Evolutionary conservation across 2,888 invertebrate species (phyloP), one percentile per base, ranked within the genome.

Genomic region (Trichogramma evanescens): DNA sequence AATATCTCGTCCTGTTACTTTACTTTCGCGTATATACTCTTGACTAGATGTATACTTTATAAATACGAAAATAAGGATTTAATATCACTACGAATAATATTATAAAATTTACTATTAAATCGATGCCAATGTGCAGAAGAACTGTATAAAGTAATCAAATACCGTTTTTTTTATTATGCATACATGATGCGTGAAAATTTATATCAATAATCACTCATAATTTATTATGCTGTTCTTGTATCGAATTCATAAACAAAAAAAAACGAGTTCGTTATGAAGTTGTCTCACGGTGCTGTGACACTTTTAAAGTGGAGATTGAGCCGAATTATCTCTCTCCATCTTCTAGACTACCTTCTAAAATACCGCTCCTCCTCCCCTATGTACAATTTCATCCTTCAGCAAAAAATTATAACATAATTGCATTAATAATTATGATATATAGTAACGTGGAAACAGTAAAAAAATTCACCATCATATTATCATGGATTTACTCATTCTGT

Each of bases 241-340:
- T 54, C 54, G 9, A 43, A 48, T 55, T 54, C 55, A 49, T 58
- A 54, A 52, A 26, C 2, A 26, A 26, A 26, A 26, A 13, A 54
- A 54, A 57, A 58, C 58, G 55, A 55, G 39, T 58, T 62, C 58
- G 42, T 58, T 26, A 26, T 26, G 52, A 62, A 61, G 58, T 62
- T 56, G 62, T 59, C 56, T 62, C 59, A 59, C 56, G 39, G 56
- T 62, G 59, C 62, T 62, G 62, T 62, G 56, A 62, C 44, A 59
- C 50, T 56, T 56, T 59, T 52, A 50, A 59, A 59, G 56, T 54
- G 56, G 59, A 50, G 62, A 56, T 62, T 50, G 59, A 62, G 50
- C 10, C 26, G 26, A 26, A 26, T 26, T 49, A 56, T 54, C 56
- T 59, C 62, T 62, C 56, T 59, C 53, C 53, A 56, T 62, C 56